Conservation (phyloP, 2,797 vertebrate genomes). For the Aeoliscus strigatus region DNA sequence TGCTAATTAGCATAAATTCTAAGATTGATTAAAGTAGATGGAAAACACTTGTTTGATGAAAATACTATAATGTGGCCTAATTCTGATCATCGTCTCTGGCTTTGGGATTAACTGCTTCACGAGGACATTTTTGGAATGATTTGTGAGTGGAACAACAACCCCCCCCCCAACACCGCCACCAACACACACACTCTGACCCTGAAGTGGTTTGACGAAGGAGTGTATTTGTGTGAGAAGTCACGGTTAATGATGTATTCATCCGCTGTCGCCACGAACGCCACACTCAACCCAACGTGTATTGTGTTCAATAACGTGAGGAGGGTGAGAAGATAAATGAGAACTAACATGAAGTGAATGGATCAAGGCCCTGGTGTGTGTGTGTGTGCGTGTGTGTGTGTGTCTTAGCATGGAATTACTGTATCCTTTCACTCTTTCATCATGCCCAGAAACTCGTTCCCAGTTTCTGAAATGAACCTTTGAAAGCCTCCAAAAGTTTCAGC, state of each 20-base stretch:
- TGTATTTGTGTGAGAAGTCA: conserved; percentile 62
- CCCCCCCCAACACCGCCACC: too few relatives aligned
- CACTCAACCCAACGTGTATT: conserved; percentile 47
- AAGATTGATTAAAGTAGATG: conserved; percentile 80
- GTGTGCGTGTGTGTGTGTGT: conserved; percentile 11
- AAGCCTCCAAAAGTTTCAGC: conserved; percentile 67
- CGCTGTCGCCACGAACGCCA: conserved; percentile 36
- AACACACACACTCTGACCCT: too few relatives aligned
- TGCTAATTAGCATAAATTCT: conserved; percentile 79
- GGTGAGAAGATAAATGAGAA: conserved; percentile 68
- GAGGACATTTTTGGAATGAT: too few relatives aligned
- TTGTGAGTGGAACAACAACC: too few relatives aligned
- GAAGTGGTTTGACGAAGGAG: too few relatives aligned
- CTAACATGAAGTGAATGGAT: conserved; percentile 61
- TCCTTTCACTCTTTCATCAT: conserved; percentile 70
- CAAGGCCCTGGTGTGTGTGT: conserved; percentile 26
- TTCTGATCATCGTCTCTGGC: conserved; percentile 67
- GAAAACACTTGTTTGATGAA: conserved; percentile 74
- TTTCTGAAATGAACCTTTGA: conserved; percentile 72
- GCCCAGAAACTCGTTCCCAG: conserved; percentile 55
- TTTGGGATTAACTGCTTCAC: too few relatives aligned
- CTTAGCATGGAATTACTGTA: conserved; percentile 40
- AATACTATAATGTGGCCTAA: conserved; percentile 58
- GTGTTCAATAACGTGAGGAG: conserved; percentile 66
- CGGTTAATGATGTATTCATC: conserved; percentile 68